These are phyloP conservation scores for Lycia hirtaria DNA, from an alignment of 2,888 invertebrate genomes.

Conservation along the genomic window DNA sequence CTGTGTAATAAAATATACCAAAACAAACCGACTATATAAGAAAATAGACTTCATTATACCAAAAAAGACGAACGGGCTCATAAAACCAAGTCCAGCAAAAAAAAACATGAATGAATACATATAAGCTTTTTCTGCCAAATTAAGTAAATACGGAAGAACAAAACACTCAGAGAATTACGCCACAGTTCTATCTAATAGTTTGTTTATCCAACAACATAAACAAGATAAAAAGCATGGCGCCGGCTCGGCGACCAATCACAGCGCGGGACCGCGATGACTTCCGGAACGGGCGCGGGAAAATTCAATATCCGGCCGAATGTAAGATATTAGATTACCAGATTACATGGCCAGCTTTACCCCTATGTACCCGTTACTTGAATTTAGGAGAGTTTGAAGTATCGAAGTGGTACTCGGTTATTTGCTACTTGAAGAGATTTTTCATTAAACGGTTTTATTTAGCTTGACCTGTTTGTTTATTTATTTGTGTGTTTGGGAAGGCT, in stretches of 20 bases:
- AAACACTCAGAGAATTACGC: constrained; percentile 22
- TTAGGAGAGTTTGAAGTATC: constrained; percentile 14
- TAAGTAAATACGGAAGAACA: constrained; percentile 6
- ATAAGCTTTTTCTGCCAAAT: not conserved
- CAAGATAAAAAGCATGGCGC: constrained; percentile 77
- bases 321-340: constrained; percentile 75
- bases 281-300: constrained; percentile 74
- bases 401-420: not conserved
- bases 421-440: too few species aligned
- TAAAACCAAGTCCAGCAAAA: not conserved
- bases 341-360: constrained; percentile 58
- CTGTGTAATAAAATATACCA: too few species aligned
- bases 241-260: constrained; percentile 61
- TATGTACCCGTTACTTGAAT: constrained; percentile 51
- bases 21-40: not conserved
- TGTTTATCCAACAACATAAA: constrained; percentile 69
- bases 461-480: too few species aligned
- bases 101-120: not conserved
- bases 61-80: not conserved
- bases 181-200: constrained; percentile 45
- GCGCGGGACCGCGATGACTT: constrained; percentile 66
- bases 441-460: too few species aligned
- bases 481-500: too few species aligned
- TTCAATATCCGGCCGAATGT: constrained; percentile 78
- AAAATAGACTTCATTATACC: not conserved